Conservation (phyloP, 2,113 vertebrate species). For the Toxotes jaculatrix region DNA sequence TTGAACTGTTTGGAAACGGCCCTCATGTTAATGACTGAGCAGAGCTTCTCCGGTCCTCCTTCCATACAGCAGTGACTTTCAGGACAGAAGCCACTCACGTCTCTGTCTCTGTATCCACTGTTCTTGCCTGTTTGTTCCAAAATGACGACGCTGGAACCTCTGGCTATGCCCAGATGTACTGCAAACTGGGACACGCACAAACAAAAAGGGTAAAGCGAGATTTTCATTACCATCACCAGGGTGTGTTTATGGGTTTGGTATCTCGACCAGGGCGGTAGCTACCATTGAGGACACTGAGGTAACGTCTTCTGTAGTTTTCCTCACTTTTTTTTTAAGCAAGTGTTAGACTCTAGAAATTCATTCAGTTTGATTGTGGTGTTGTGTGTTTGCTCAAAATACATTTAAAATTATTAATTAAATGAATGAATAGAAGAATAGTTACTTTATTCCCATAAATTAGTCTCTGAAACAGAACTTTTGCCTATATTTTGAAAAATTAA, state of each 20-base stretch:
- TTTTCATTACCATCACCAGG: neutral
- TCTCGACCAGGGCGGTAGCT: neutral
- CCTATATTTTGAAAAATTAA: too few relatives aligned
- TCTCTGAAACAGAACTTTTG: too few relatives aligned
- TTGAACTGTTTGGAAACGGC: conserved; percentile 76
- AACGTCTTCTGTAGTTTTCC: neutral
- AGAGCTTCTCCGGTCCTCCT: conserved; percentile 85
- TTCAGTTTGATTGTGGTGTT: too few relatives aligned
- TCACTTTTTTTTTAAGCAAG: neutral
- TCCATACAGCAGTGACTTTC: conserved; percentile 81
- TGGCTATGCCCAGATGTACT: conserved; percentile 86
- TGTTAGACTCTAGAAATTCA: too few relatives aligned
- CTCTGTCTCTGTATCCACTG: conserved; percentile 84
- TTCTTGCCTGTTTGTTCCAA: conserved; percentile 90
- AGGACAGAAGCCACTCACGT: conserved; percentile 84
- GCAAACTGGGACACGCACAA: conserved; percentile 79
- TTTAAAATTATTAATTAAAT: too few relatives aligned
- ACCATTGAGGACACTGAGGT: neutral
- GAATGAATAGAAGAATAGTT: too few relatives aligned
- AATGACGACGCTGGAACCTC: conserved; percentile 79
- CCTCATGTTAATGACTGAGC: conserved; percentile 86
- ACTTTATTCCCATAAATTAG: too few relatives aligned
- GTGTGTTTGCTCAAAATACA: neutral
- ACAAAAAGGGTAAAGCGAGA: neutral
- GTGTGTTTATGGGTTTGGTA: neutral